Base-by-base conservation (phyloP, 1,140 invertebrate species). In the Ceratina japonica region DNA sequence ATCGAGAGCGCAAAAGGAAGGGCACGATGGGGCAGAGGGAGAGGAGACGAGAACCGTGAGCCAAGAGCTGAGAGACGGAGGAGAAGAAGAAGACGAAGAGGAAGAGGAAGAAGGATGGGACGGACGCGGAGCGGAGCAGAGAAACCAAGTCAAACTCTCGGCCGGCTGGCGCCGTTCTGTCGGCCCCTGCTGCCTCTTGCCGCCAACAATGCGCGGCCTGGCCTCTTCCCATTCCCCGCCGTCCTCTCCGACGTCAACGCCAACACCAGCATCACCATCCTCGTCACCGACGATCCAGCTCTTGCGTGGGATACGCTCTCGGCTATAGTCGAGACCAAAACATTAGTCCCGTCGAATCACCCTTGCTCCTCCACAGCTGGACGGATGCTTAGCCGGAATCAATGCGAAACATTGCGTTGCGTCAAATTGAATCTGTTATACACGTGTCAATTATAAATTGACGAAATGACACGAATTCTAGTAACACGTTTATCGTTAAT, bases 111-210 rank as follows among this genome's bases (percentile, higher is more conserved):
- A 82, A 44, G 74, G 82, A 54, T 71, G 79, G 58, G 62, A 69
- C 68, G 72, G 65, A 56, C 31, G 16, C 27, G 44, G 37, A n/a
- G 22, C 20, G 22, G 22, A n/a, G 37, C 37, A 18, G 79, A 85
- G 79, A 84, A 79, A 80, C 79, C 65, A 76, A 82, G 79, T 85
- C 80, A 86, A 87, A 88, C 88, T 88, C 86, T 87, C 77, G 75
- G 83, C 75, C 84, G 81, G 80, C 86, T 91, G 90, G 90, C 90
- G 90, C 90, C 90, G 89, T 87, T 88, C 87, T 87, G 90, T 89
- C 90, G 90, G 88, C 80, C 87, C 84, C 88, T 69, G 84, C 82
- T 84, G 85, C 85, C 84, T 86, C 82, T 75, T 80, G 76, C 86
- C 82, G 80, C 86, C 87, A 87, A 88, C 87, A 87, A 88, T 87